Base-by-base conservation (phyloP, 2,888 invertebrate species). In the Torymus texanus region DNA sequence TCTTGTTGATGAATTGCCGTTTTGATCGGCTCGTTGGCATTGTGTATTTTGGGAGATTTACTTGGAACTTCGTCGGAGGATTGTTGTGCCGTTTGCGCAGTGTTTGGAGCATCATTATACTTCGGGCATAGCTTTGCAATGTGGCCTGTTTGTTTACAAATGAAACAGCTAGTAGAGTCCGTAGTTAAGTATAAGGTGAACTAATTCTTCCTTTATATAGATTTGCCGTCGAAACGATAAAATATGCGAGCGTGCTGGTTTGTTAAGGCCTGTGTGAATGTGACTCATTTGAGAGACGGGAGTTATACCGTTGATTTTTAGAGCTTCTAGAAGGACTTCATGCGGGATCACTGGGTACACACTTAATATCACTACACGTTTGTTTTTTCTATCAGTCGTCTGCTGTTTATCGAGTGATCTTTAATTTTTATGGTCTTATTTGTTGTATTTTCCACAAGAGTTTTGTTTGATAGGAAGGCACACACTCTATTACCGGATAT, bases 291-390 rank as follows among this genome's bases (percentile, higher is more conserved):
- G 24, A 13, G 21, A 66, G 10, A 50, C 51, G 2, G 21, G 53
- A 2, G 13, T 13, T 51, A 66, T 66, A 51, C 66, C 66, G 4
- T 53, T 66, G 5, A 12, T 10, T 59, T 55, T 61, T 41, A 76
- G 62, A 13, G 62, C 53, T 56, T 77, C 53, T n/a, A 65, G n/a
- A 3, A 77, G 16, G 21, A 63, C 51, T 13, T 58, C 62, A 29
- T 71, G 63, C 41, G 77, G 65, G 4, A 77, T 77, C 16, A 77
- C 66, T 50, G 71, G 77, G 50, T 61, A 56, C 12, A 78, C 67
- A n/a, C 67, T 78, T 2, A 62, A 78, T 21, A 78, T 62, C 24
- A 78, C 24, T 24, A 3, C 24, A 24, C 24, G 24, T 24, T 24
- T 24, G 24, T 24, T 24, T 24, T 24, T 24, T 24, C 24, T 24